phyloP scores from a whole-genome alignment of 2,113 vertebrate species.

The Ellobius talpinus region DNA sequence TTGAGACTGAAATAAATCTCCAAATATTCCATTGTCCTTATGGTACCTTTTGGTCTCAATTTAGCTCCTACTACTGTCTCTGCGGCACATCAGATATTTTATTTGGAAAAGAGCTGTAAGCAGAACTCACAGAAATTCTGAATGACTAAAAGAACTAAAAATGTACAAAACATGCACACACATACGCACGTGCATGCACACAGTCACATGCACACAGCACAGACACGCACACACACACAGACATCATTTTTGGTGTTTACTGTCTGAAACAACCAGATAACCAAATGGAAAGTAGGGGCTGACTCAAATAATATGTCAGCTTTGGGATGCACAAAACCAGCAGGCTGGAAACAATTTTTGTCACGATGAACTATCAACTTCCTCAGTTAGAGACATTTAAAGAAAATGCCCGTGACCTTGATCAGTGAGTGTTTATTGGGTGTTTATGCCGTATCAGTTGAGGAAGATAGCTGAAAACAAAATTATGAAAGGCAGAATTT shows the following conservation, averaged over 20 bases:
- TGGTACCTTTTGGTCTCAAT: not conserved
- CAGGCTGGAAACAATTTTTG: not conserved
- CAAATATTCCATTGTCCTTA: not conserved
- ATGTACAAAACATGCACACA: not conserved
- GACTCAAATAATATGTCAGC: not conserved
- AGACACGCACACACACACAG: not conserved
- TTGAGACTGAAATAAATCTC: not conserved
- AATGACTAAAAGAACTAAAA: constrained; percentile 52
- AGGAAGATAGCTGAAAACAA: not conserved
- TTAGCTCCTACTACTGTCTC: not conserved
- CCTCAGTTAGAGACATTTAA: not conserved
- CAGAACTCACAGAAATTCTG: constrained; percentile 11
- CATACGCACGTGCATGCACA: not conserved
- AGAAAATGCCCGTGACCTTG: not conserved
- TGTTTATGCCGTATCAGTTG: not conserved
- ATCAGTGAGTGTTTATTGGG: not conserved
- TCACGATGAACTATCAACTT: not conserved
- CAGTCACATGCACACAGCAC: not conserved
- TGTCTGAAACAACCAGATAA: not conserved
- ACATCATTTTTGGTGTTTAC: not conserved
- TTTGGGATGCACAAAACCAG: no score
- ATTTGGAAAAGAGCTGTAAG: not conserved
- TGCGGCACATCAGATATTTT: not conserved
- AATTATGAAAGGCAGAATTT: not conserved
- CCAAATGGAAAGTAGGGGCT: not conserved